Evolutionary conservation across 2,113 vertebrate species (phyloP).

Genomic region (Stomatorhinus ivindoensis): DNA sequence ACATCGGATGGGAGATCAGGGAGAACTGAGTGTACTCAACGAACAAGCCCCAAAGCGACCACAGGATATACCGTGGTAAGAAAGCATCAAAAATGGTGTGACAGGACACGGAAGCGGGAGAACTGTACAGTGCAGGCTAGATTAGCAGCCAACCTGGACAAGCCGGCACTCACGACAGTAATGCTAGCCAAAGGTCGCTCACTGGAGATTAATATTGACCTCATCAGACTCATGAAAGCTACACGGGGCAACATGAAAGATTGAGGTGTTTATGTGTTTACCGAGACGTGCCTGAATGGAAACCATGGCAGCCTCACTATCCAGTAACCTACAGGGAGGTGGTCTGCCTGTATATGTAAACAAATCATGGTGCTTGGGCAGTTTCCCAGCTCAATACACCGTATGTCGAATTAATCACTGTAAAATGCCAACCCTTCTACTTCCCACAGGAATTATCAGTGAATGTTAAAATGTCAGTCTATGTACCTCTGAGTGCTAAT

Average conservation of each 20-base stretch:
- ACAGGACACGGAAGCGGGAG: not conserved
- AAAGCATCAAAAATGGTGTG: not conserved
- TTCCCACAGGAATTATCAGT: not conserved
- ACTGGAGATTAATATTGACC: not conserved
- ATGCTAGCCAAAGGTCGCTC: not conserved
- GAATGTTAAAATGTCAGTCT: not conserved
- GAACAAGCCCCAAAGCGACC: not conserved
- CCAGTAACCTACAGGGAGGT: not conserved
- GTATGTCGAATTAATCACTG: not conserved
- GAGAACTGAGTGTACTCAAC: not conserved
- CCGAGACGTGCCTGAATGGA: not conserved
- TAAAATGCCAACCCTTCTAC: not conserved
- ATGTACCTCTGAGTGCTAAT: not conserved
- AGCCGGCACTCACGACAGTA: not conserved
- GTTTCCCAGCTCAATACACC: not conserved
- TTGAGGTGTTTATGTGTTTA: not conserved
- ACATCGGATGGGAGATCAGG: not conserved
- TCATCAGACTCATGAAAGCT: not conserved
- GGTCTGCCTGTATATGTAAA: not conserved
- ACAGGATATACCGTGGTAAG: not conserved
- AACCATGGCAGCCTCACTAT: not conserved
- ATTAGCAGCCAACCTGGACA: not conserved
- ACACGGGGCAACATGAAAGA: not conserved
- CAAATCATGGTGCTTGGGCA: not conserved
- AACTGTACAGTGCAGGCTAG: not conserved